Evolutionary conservation across 2,888 invertebrate species (phyloP), one percentile per base, ranked within the genome.

Genomic region (Apamea monoglypha): DNA sequence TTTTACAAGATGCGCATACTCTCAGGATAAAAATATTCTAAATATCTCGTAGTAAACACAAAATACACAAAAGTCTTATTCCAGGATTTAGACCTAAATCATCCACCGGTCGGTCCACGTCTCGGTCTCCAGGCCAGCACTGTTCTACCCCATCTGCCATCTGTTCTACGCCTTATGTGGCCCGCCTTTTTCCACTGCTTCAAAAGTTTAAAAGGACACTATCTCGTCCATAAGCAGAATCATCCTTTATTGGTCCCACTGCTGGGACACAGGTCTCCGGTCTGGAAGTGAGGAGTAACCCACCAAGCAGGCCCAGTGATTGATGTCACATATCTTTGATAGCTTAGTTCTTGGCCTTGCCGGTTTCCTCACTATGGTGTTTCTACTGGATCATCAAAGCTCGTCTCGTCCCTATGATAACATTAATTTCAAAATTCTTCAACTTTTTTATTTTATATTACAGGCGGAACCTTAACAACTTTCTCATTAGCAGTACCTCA

Each of bases 401-500:
- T 66, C 25, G 25, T 66, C 66, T 66, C 16, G 7, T 29, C 29
- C 29, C 7, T 10, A 8, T n/a, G 25, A 18, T 40, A 16, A 18
- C 12, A 53, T 18, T 67, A 21, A 50, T 71, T 61, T 50, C 0
- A 40, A 59, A 71, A 50, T 21, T 21, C 29, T 3, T 40, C 2
- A 50, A 0, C 10, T 44, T 50, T 40, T 56, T 4, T 18, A 25
- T 29, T 69, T 59, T 29, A 50, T 25, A 40, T 18, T 25, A 59
- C 6, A 8, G 7, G 71, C 32, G 32, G 2, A 14, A 56, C n/a
- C 4, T 56, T 29, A 1, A 25, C 29, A 40, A 40, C 16, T 64
- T 78, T 81, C 47, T 83, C 68, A 64, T 78, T 68, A 68, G 59
- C 53, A 53, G 25, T 36, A 29, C 18, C 36, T 36, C n/a, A 14